Evolutionary conservation across 2,113 vertebrate genomes (phyloP).

Genomic region (Rhynchopsitta pachyrhyncha): DNA sequence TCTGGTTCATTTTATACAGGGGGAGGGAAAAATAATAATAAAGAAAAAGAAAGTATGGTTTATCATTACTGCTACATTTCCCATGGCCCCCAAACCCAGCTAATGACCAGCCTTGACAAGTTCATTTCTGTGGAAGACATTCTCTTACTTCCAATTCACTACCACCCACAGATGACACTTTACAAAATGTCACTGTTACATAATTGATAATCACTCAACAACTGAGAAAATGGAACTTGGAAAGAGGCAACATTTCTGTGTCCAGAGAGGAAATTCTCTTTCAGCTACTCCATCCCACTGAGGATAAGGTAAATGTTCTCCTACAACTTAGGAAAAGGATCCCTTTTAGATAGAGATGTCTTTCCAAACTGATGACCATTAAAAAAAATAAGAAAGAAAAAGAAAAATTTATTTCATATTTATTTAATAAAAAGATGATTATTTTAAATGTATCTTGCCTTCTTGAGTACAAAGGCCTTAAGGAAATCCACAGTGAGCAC

Average conservation of each 20-base stretch:
- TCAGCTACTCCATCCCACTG: slow-evolving; percentile 6
- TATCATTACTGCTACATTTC: slow-evolving; percentile 26
- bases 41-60: background rate
- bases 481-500: background rate
- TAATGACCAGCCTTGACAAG: slow-evolving; percentile 65
- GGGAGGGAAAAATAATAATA: background rate
- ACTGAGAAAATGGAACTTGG: slow-evolving; percentile 70
- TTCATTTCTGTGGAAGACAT: slow-evolving; percentile 70
- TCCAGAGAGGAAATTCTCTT: slow-evolving; percentile 61
- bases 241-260: slow-evolving; percentile 46
- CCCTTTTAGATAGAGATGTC: background rate
- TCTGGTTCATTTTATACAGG: background rate
- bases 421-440: background rate
- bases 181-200: slow-evolving; percentile 71
- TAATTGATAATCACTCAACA: slow-evolving; percentile 72
- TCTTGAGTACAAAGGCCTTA: slow-evolving; percentile 25
- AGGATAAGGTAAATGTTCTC: background rate
- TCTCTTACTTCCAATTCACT: slow-evolving; percentile 70
- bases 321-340: background rate
- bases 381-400: background rate
- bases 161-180: slow-evolving; percentile 63
- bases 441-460: background rate
- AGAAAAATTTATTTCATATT: background rate
- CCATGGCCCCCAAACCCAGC: slow-evolving; percentile 42
- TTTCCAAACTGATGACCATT: background rate